phyloP scores from a whole-genome alignment of 2,797 vertebrate genomes.

The Sardinella longiceps region DNA sequence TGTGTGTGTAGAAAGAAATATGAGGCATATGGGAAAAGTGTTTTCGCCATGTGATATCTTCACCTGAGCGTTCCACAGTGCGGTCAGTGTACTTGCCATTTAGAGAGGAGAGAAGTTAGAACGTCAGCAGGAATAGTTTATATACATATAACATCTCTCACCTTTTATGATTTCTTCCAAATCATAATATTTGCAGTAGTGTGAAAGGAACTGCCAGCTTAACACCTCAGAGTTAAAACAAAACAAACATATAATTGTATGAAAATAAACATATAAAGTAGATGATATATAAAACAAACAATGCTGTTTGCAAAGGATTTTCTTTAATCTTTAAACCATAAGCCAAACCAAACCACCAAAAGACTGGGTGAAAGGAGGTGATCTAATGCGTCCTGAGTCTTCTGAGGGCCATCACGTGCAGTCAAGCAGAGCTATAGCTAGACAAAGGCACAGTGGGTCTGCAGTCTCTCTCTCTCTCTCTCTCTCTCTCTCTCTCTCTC shows the following conservation, averaged over 20 bases:
- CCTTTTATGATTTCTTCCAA: conserved; percentile 4
- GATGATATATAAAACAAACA: neutral
- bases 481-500: conserved; percentile 34
- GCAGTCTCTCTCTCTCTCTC: conserved; percentile 38
- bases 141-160: neutral
- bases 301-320: neutral
- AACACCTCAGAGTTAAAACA: conserved; percentile 32
- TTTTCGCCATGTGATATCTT: conserved; percentile 17
- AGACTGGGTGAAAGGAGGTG: conserved; percentile 44
- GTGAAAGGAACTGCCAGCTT: conserved; percentile 6
- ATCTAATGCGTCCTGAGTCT: conserved; percentile 55
- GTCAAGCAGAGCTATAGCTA: conserved; percentile 39
- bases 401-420: conserved; percentile 47
- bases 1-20: conserved; percentile 1
- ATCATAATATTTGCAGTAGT: conserved; percentile 4
- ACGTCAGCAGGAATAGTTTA: conserved; percentile 6
- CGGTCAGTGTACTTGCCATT: neutral
- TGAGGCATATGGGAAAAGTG: neutral
- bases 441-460: conserved; percentile 28
- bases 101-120: neutral
- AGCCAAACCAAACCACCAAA: too few relatives aligned
- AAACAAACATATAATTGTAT: neutral
- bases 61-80: neutral
- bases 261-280: neutral
- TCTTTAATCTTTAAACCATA: neutral